Evolutionary conservation across 2,888 invertebrate genomes (phyloP), one percentile per base, ranked within the genome.

Genomic region (Andrena bicolor): DNA sequence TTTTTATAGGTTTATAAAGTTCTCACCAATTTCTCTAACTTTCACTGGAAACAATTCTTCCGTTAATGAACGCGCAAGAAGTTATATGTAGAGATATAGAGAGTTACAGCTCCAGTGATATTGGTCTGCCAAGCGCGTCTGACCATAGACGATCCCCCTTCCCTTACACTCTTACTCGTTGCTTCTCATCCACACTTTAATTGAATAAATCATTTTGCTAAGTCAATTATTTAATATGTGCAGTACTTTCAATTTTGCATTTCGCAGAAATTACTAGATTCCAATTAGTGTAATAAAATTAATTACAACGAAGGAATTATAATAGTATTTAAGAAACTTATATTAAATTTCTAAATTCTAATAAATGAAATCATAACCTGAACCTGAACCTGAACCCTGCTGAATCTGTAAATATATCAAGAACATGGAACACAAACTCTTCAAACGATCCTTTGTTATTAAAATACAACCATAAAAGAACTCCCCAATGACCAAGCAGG

Each of bases 61-160:
- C 41, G 16, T 41, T 41, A 16, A 41, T 16, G 41, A 41, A 41
- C 41, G 41, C 4, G 41, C 41, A 41, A 41, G 8, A 53, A 53
- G 20, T 20, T 20, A 53, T 53, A 23, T 23, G 23, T 23, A 41
- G 13, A 41, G 35, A 10, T 32, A 2, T 32, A 13, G 13, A 13
- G 13, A 41, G 41, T 16, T 41, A 41, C 1, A 8, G 20, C 20
- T 53, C 1, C 23, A 20, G 23, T 26, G 20, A 20, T 56, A 56
- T 56, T 23, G 56, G 10, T 56, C 23, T 23, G 23, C 20, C 23
- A 56, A 56, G 10, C 23, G 10, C 10, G 56, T 56, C 56, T 56
- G 56, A 23, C 56, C 56, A 56, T 56, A 56, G 23, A 56, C 56
- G 20, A 56, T 56, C 56, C 23, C 23, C 56, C 23, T 56, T 23